These are phyloP conservation scores for Papilio helenus DNA, from an alignment of 1,140 invertebrate species.

Conservation along the genomic window DNA sequence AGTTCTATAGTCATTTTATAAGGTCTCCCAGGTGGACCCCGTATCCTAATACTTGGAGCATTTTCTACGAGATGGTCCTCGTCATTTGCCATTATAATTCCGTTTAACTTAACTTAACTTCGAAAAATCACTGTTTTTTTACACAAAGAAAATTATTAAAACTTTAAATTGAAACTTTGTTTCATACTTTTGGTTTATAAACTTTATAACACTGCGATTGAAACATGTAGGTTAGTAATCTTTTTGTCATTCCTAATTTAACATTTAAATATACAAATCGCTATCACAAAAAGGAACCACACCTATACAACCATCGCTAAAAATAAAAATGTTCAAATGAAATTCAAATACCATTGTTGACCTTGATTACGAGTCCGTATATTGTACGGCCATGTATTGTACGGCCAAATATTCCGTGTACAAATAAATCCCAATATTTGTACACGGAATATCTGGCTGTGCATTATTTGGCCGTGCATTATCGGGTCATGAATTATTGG, in stretches of 20 bases:
- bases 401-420: too few relatives aligned
- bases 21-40: slow-evolving; percentile 52
- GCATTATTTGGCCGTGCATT: too few relatives aligned
- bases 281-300: background rate
- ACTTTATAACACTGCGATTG: background rate
- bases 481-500: too few relatives aligned
- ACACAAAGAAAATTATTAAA: background rate
- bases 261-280: too few relatives aligned
- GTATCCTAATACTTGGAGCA: slow-evolving; percentile 7
- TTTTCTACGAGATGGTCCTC: background rate
- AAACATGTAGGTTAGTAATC: too few relatives aligned
- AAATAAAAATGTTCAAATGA: background rate
- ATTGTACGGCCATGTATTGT: too few relatives aligned
- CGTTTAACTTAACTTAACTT: background rate
- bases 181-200: background rate
- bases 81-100: slow-evolving; percentile 15
- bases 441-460: too few relatives aligned
- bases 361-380: too few relatives aligned
- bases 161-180: background rate
- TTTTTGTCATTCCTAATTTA: background rate
- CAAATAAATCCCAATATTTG: too few relatives aligned
- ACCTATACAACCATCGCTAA: background rate
- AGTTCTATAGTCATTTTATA: slow-evolving; percentile 63
- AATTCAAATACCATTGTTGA: background rate
- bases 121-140: background rate